Conservation (phyloP, 1,140 invertebrate genomes). For the Coelopa frigida region DNA sequence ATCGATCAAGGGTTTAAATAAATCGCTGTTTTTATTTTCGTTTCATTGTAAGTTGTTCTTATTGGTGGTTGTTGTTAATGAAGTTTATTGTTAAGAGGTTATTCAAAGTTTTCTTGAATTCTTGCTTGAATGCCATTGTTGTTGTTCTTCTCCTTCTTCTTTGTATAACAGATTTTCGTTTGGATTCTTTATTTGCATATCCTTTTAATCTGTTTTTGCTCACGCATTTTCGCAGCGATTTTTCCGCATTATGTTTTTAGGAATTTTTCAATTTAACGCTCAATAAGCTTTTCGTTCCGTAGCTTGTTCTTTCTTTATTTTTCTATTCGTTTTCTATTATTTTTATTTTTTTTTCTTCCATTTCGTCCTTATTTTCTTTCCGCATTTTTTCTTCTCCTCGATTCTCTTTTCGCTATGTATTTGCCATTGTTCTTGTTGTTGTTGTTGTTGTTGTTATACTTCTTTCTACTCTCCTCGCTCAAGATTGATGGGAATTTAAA, state of each 20-base stretch:
- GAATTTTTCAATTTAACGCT: constrained; percentile 43
- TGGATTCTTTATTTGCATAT: no score
- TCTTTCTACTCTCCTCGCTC: constrained; percentile 18
- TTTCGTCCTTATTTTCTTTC: constrained; percentile 8
- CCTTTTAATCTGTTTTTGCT: no score
- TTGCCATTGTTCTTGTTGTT: constrained; percentile 1
- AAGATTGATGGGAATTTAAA: constrained; percentile 42
- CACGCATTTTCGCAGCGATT: no score
- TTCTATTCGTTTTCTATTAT: not conserved
- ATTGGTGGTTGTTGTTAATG: no score
- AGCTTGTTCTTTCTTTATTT: constrained; percentile 21
- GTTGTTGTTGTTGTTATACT: not conserved
- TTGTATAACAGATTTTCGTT: no score
- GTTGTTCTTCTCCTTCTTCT: no score
- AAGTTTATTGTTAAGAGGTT: no score
- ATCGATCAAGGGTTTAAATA: no score
- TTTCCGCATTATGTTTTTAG: constrained; percentile 16
- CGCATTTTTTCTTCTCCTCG: constrained; percentile 2
- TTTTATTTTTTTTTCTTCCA: constrained; percentile 1
- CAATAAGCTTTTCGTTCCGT: constrained; percentile 27
- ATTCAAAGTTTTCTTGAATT: no score
- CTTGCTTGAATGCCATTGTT: no score
- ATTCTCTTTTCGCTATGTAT: not conserved
- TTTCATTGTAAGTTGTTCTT: no score
- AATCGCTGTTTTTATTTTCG: no score